Conservation (phyloP, 2,888 invertebrate genomes). For the Mantis religiosa region DNA sequence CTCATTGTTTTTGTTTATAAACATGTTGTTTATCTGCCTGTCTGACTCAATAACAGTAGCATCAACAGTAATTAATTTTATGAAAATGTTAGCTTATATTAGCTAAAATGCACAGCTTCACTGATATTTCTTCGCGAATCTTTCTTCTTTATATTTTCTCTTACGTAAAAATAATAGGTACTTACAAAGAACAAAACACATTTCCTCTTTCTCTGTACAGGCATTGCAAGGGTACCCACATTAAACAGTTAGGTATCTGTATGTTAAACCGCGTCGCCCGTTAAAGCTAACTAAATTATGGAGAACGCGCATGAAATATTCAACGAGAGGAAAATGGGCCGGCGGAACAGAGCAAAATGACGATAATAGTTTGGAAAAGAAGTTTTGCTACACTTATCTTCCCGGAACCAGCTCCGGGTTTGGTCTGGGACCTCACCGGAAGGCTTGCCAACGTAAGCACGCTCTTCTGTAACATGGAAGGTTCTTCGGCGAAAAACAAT, state of each 20-base stretch:
- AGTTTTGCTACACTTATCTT: not conserved
- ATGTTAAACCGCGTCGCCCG: not conserved
- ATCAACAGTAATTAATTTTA: too few species aligned
- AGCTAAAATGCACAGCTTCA: too few species aligned
- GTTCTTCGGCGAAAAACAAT: not conserved
- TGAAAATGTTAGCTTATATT: too few species aligned
- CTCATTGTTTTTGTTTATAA: too few species aligned
- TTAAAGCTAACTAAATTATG: slow-evolving; percentile 8
- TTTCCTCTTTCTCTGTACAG: not conserved
- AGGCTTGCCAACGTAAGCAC: not conserved
- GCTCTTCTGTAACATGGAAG: not conserved
- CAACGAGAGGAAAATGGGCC: not conserved
- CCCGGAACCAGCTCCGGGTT: not conserved
- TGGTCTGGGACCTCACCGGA: not conserved
- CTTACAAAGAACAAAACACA: not conserved
- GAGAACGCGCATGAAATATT: not conserved
- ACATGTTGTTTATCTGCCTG: too few species aligned
- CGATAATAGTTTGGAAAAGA: slow-evolving; percentile 15
- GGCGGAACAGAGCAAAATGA: not conserved
- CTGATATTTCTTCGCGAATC: too few species aligned
- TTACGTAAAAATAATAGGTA: too few species aligned
- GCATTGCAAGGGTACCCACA: not conserved
- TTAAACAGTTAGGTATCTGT: not conserved
- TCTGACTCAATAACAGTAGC: too few species aligned
- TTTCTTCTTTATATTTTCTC: too few species aligned